Conservation (phyloP, 2,113 vertebrate species). For the Micromys minutus region DNA sequence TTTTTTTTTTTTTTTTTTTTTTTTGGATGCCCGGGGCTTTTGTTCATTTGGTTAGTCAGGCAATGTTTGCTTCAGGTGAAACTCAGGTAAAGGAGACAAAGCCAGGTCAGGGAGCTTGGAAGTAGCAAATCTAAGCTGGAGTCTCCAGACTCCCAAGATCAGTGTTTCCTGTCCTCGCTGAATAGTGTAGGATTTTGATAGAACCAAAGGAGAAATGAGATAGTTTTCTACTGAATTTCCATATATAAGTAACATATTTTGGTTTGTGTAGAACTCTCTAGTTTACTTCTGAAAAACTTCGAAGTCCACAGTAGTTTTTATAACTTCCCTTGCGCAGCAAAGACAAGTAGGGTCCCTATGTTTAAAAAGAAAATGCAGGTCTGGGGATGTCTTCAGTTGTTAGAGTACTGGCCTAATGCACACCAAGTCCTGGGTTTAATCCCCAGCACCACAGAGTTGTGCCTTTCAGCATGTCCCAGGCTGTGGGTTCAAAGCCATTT, state of each 20-base stretch:
- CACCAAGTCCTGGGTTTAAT: neutral
- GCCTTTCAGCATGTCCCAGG: neutral
- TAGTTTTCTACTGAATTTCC: constrained; percentile 12
- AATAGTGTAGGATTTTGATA: neutral
- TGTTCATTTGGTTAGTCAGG: neutral
- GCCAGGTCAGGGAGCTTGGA: neutral
- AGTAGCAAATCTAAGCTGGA: neutral
- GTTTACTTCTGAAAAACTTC: constrained; percentile 23
- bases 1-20: too few relatives aligned
- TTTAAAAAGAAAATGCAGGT: neutral
- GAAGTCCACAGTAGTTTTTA: constrained; percentile 3
- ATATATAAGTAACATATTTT: neutral
- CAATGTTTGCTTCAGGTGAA: neutral
- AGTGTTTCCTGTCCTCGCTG: neutral
- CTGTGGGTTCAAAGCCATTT: neutral
- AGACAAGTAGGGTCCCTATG: neutral
- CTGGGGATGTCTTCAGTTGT: too few relatives aligned
- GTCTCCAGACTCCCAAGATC: neutral
- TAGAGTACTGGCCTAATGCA: neutral
- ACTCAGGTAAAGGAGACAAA: neutral
- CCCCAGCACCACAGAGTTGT: neutral
- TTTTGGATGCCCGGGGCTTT: neutral
- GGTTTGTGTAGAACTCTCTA: neutral
- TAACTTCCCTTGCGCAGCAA: neutral
- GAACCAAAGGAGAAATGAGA: neutral